phyloP scores from a whole-genome alignment of 2,888 invertebrate genomes.

The Neocrepidodera transversa region DNA sequence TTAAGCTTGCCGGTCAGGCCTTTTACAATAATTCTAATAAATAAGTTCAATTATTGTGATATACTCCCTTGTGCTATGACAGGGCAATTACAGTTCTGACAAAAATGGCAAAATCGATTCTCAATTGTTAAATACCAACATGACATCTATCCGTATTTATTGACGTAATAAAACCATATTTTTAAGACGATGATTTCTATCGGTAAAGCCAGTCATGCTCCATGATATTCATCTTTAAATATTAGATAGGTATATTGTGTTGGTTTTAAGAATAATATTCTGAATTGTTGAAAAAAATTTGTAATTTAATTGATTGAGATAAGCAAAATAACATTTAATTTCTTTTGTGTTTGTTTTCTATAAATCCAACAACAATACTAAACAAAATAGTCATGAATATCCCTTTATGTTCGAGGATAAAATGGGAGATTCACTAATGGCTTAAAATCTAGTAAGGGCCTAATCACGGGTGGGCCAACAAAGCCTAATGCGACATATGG shows the following conservation, averaged over 20 bases:
- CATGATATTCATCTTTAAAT: conserved; percentile 25
- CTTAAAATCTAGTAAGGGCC: conserved; percentile 41
- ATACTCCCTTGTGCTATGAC: conserved; percentile 23
- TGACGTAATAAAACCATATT: conserved; percentile 35
- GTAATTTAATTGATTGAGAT: too few relatives aligned
- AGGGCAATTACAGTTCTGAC: conserved; percentile 28
- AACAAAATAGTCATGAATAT: conserved; percentile 46
- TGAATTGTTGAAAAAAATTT: too few relatives aligned
- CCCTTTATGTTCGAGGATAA: conserved; percentile 46
- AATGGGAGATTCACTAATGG: conserved; percentile 51
- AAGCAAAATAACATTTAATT: too few relatives aligned
- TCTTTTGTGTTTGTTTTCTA: conserved; percentile 5
- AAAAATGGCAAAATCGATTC: conserved; percentile 29
- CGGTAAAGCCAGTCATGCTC: conserved; percentile 28
- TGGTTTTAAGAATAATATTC: too few relatives aligned
- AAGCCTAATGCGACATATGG: conserved; percentile 53
- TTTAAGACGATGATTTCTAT: conserved; percentile 25
- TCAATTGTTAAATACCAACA: conserved; percentile 32
- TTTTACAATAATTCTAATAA: conserved; percentile 27
- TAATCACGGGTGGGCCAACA: conserved; percentile 47
- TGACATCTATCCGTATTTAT: conserved; percentile 31
- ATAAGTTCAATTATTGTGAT: conserved; percentile 29
- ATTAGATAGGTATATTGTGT: not conserved
- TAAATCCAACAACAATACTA: not conserved
- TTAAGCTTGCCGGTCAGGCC: conserved; percentile 28